A percentile compares a stretch with the other conserved stretches of the same genome.
Conservation (phyloP, 1,140 invertebrate species). For the Cyclargus thomasi region DNA sequence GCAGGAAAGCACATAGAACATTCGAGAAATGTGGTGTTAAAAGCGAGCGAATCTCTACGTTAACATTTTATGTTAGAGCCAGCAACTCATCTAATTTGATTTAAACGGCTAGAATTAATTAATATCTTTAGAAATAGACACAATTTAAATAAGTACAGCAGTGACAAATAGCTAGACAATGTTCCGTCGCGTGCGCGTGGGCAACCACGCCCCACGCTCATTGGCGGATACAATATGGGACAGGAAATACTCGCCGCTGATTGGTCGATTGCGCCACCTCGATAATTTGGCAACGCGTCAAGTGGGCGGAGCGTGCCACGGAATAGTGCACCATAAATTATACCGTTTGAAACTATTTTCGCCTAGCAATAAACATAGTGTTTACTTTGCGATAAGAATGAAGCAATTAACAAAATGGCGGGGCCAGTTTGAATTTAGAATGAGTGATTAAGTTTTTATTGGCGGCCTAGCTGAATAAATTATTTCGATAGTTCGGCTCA, state of each 20-base stretch:
- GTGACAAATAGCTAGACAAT: background rate
- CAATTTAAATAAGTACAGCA: background rate
- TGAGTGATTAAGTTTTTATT: background rate
- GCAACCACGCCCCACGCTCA: constrained; percentile 28
- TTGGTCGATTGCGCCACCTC: constrained; percentile 33
- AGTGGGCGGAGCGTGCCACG: constrained; percentile 38
- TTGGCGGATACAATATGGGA: constrained; percentile 32
- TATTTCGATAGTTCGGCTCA: background rate
- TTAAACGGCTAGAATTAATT: background rate
- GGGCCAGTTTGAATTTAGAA: constrained; percentile 7
- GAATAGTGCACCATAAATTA: constrained; percentile 12
- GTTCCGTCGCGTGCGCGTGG: constrained; percentile 38
- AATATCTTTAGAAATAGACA: background rate
- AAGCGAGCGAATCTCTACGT: too few species aligned
- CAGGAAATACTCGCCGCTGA: constrained; percentile 21
- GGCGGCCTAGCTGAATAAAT: background rate
- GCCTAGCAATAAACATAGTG: background rate
- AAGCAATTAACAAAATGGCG: constrained; percentile 6
- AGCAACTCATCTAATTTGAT: background rate
- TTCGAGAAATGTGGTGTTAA: too few species aligned
- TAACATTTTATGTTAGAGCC: background rate
- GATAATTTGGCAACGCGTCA: constrained; percentile 51
- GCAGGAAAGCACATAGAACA: too few species aligned
- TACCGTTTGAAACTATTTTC: background rate
- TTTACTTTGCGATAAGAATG: constrained; percentile 4